Evolutionary conservation across 2,113 vertebrate species (phyloP), one percentile per base, ranked within the genome.

Genomic region (Rhinoptilus africanus): DNA sequence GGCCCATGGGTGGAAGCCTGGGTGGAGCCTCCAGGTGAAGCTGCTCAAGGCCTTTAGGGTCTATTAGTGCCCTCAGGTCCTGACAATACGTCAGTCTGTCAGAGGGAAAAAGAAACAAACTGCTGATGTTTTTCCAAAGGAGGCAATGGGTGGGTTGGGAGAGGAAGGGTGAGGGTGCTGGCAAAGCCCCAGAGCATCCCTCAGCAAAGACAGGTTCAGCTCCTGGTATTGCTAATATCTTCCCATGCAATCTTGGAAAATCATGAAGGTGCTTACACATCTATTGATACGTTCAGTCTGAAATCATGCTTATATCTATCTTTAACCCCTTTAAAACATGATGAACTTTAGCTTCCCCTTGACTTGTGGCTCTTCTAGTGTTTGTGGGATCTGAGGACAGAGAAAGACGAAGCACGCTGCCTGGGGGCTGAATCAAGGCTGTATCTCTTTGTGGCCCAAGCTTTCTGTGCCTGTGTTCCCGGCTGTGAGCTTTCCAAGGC

Each of bases 241-340:
- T 85, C 20, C 14, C 8, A 4, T 18, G 12, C 23, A 12, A 63
- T 15, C 48, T 45, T 80, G 20, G 26, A 34, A 77, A 71, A 56
- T 2, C 0, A 14, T 15, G 10, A 56, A 21, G 17, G 10, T 56
- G 4, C 35, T 62, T 45, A 34, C 3, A 37, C 10, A 8, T 53
- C 57, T 59, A 10, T 83, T 34, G 54, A 39, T 48, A 54, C 6
- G 14, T 74, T 74, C 47, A 37, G 30, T 53, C 26, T 63, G 63
- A 50, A 68, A 21, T 57, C 37, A 53, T 20, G 14, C 22, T 69
- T 2, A 5, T 69, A 12, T 35, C 18, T 89, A 5, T 41, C 41
- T 83, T 57, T 51, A 83, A 87, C 14, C 4, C 6, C 37, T 74
- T 69, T 50, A 45, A 64, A 87, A 64, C 23, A 28, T 66, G 45